Percentiles rank a stretch among this genome's conserved stretches.
phyloP scores from a whole-genome alignment of 2,888 invertebrate species.

The Balanococcus diminutus region DNA sequence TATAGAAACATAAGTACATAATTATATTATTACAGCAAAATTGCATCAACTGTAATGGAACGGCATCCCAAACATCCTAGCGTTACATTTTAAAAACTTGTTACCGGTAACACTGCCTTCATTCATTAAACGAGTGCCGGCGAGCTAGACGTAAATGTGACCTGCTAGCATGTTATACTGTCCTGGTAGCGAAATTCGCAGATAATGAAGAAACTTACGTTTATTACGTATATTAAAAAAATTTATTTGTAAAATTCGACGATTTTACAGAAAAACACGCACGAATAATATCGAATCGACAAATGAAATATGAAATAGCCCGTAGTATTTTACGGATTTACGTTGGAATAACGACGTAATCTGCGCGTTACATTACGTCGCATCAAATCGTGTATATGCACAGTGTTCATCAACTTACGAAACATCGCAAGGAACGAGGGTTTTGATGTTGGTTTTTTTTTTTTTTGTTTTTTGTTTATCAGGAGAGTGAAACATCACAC shows the following conservation, averaged over 20 bases:
- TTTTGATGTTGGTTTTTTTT: background rate
- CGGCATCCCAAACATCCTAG: too few relatives aligned
- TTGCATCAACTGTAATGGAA: too few relatives aligned
- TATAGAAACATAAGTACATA: too few relatives aligned
- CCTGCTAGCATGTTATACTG: background rate
- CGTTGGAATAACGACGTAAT: background rate
- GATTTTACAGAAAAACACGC: constrained; percentile 34
- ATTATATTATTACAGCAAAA: too few relatives aligned
- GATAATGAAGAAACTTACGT: constrained; percentile 53
- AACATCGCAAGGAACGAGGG: background rate
- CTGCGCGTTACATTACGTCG: background rate
- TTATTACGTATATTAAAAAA: constrained; percentile 49
- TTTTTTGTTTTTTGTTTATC: background rate
- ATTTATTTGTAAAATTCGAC: constrained; percentile 35
- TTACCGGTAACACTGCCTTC: background rate
- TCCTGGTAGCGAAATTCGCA: constrained; percentile 48
- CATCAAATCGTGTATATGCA: too few relatives aligned
- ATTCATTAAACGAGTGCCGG: background rate
- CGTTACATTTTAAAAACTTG: background rate
- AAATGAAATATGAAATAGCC: background rate
- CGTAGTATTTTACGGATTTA: background rate
- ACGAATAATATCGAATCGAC: constrained; percentile 18
- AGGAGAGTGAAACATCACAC: background rate
- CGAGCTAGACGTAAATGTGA: background rate
- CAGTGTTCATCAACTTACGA: too few relatives aligned